Evolutionary conservation across 2,797 vertebrate genomes (phyloP).

Genomic region (Gambusia yucatana): DNA sequence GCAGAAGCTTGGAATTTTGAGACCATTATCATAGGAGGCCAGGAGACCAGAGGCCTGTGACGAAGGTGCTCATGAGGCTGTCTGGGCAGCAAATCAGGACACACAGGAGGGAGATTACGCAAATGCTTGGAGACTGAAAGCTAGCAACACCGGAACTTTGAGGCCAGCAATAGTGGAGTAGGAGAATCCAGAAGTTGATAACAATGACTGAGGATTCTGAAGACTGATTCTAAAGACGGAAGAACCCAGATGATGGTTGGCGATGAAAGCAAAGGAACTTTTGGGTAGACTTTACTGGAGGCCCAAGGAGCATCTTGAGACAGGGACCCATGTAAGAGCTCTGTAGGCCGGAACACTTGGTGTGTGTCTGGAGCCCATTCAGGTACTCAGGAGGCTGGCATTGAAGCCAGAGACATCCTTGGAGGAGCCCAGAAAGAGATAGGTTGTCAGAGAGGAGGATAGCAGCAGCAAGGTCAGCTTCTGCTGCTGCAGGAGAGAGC

Average conservation of each 20-base stretch:
- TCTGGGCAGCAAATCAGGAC: not conserved
- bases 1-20: not conserved
- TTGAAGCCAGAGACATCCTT: too few species aligned
- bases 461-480: not conserved
- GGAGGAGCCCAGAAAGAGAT: too few species aligned
- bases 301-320: not conserved
- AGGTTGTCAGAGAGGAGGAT: not conserved
- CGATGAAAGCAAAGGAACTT: not conserved
- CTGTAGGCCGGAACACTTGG: not conserved
- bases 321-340: not conserved
- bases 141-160: not conserved
- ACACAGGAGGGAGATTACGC: not conserved
- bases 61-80: too few species aligned
- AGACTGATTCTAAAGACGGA: not conserved
- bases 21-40: not conserved
- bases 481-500: not conserved
- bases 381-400: too few species aligned
- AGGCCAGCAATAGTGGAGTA: not conserved
- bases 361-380: not conserved
- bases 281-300: not conserved
- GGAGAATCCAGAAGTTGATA: not conserved
- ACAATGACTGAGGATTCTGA: not conserved
- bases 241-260: not conserved
- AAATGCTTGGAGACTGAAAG: not conserved
- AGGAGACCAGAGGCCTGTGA: not conserved